Conservation (phyloP, 2,888 invertebrate species). For the Dryobotodes eremita region DNA sequence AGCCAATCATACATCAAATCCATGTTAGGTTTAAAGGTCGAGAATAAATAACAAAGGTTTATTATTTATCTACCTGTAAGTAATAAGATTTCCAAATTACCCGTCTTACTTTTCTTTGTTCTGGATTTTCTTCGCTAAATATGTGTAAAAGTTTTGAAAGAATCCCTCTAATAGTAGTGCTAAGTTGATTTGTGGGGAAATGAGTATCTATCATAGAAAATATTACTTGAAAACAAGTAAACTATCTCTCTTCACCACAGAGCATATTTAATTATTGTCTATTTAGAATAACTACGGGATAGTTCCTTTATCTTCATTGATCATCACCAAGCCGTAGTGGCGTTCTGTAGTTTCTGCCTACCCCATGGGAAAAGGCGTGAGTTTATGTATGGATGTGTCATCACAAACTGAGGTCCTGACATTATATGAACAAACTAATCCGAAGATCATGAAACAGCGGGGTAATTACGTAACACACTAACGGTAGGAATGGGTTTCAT, state of each 20-base stretch:
- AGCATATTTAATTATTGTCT: conserved; percentile 5
- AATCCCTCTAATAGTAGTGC: neutral
- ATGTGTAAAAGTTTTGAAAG: conserved; percentile 42
- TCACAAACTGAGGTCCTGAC: too few relatives aligned
- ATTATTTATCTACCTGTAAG: conserved; percentile 27
- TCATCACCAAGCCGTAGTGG: too few relatives aligned
- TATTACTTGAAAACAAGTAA: conserved; percentile 1
- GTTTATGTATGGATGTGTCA: too few relatives aligned
- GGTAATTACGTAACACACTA: too few relatives aligned
- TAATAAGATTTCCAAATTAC: conserved; percentile 26
- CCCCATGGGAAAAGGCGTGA: too few relatives aligned
- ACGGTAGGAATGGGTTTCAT: too few relatives aligned
- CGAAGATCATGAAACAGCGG: too few relatives aligned
- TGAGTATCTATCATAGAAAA: conserved; percentile 3
- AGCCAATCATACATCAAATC: conserved; percentile 24
- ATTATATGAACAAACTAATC: too few relatives aligned
- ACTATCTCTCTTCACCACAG: neutral
- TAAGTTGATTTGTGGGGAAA: conserved; percentile 31
- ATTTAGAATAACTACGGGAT: neutral
- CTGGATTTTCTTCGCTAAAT: neutral
- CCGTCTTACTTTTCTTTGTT: conserved; percentile 15
- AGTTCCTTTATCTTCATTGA: too few relatives aligned
- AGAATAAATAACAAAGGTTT: conserved; percentile 22
- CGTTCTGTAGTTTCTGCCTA: too few relatives aligned
- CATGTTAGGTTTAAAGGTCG: conserved; percentile 4